Base-by-base conservation (phyloP, 2,113 vertebrate genomes). In the Dasypus novemcinctus region DNA sequence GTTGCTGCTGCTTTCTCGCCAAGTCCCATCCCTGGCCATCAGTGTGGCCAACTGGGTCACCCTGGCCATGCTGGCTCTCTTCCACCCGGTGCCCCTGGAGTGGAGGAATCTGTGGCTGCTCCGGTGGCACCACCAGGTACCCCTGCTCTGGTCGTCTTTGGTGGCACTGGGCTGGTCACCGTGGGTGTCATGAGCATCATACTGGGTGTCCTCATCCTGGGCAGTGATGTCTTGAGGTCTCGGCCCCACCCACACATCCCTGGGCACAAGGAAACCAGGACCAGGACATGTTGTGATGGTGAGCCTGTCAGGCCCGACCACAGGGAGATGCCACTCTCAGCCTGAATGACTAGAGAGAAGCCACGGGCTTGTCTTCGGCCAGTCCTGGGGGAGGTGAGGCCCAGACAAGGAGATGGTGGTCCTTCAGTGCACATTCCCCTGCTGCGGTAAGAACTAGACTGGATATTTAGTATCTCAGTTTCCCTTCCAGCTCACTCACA, bases 101-200 rank as follows among this genome's bases (percentile, higher is more conserved):
- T 99, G 99, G 99, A 99, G 99, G 99, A 98, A 98, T 27, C 99
- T 98, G 92, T 99, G 99, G 99, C 98, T 99, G 96, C 98, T 99
- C 96, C 97, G 98, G 71, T 99, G 99, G 64, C 49, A 36, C 17
- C 98, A 98, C 21, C 98, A 98, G 0, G 93, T 99, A 74, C 99
- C 99, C 95, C 98, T 0, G 79, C 98, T 29, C 96, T 98, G n/a
- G 99, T 99, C 41, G 98, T 99, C 0, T 97, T 99, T 52, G 98
- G 99, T 97, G 99, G 98, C 0, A 98, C 98, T 90, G 99, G 99
- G 25, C 98, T 99, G 98, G 98, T 98, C 97, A 98, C 99, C 96
- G 99, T 99, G 99, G 99, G 98, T 0, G 94, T 95, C 95, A 99
- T 99, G 98, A 99, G 99, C 82, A 97, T 99, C 12, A 93, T 98